A percentile compares a stretch with the other conserved stretches of the same genome.
Conservation (phyloP, 1,140 invertebrate genomes). For the Apis dorsata region DNA sequence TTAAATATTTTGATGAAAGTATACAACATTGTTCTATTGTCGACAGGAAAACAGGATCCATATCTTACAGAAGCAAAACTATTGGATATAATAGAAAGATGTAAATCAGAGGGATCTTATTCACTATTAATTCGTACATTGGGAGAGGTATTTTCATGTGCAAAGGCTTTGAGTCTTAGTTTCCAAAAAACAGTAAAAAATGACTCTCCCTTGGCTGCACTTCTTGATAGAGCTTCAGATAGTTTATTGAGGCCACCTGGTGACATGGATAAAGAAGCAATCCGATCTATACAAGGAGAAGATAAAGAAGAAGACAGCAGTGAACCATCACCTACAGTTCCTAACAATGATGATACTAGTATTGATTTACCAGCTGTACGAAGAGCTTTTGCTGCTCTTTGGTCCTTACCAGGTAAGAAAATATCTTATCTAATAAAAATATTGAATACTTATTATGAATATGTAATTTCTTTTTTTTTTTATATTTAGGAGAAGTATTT, state of each 20-base stretch:
- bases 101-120: constrained; percentile 83
- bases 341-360: constrained; percentile 78
- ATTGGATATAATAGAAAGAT: constrained; percentile 84
- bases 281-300: constrained; percentile 87
- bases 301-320: constrained; percentile 91
- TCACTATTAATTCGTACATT: constrained; percentile 85
- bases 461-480: not conserved
- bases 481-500: constrained; percentile 80
- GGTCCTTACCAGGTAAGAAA: constrained; percentile 77
- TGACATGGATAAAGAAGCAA: constrained; percentile 84
- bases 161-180: constrained; percentile 86
- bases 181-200: constrained; percentile 81
- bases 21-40: constrained; percentile 35
- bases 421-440: not conserved
- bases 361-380: constrained; percentile 84
- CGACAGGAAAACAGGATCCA: constrained; percentile 77
- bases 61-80: constrained; percentile 85
- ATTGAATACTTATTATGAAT: not conserved
- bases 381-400: constrained; percentile 83
- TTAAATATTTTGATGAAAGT: not conserved
- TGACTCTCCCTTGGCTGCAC: constrained; percentile 77
- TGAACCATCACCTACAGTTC: constrained; percentile 80
- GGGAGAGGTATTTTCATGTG: constrained; percentile 86
- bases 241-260: constrained; percentile 73
- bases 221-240: constrained; percentile 79